Evolutionary conservation across 2,113 vertebrate genomes (phyloP).

Genomic region (Bubo bubo): DNA sequence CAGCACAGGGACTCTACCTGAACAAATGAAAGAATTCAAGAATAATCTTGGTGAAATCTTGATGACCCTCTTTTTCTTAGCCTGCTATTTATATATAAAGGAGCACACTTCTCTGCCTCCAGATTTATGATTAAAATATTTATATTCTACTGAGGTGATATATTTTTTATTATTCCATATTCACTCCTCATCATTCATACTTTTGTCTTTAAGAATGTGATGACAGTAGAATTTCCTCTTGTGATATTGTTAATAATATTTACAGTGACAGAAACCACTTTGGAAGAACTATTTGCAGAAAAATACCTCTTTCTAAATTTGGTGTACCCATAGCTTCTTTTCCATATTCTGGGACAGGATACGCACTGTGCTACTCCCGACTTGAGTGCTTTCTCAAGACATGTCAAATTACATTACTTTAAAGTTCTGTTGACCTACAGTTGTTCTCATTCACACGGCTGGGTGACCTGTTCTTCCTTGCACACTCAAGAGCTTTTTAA

Average conservation of each 20-base stretch:
- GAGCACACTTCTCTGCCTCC: not conserved
- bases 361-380: not conserved
- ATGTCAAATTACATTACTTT: not conserved
- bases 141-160: not conserved
- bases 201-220: not conserved
- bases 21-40: not conserved
- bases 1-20: not conserved
- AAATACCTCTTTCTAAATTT: not conserved
- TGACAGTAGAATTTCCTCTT: not conserved
- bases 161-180: not conserved
- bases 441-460: accelerated
- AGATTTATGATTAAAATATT: not conserved
- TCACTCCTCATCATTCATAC: not conserved
- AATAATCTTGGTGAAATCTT: not conserved
- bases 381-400: not conserved
- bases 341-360: not conserved
- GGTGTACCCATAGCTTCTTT: not conserved
- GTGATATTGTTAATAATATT: not conserved
- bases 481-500: not conserved
- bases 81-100: not conserved
- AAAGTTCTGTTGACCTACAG: not conserved
- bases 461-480: not conserved
- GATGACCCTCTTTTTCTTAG: not conserved
- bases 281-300: not conserved
- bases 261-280: not conserved